A percentile compares a stretch with the other conserved stretches of the same genome.
Evolutionary conservation across 2,797 vertebrate genomes (phyloP).

Genomic region (Melanotaenia maccullochi): DNA sequence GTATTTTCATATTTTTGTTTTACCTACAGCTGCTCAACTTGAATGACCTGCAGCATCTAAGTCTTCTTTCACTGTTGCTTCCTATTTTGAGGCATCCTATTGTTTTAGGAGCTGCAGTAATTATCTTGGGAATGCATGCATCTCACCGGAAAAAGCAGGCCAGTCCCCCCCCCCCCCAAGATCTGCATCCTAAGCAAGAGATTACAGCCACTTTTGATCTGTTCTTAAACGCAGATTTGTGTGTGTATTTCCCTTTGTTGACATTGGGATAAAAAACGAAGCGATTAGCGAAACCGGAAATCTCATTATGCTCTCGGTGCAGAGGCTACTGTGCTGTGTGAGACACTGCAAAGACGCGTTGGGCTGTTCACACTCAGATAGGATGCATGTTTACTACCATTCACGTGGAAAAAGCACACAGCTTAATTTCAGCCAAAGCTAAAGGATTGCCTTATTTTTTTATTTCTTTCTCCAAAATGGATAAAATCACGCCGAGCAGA

Average conservation of each 20-base stretch:
- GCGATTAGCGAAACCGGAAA: constrained; percentile 68
- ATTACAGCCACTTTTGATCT: constrained; percentile 72
- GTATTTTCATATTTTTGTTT: constrained; percentile 13
- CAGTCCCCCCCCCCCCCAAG: constrained; percentile 23
- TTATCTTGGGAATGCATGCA: constrained; percentile 62
- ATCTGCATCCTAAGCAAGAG: constrained; percentile 63
- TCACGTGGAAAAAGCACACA: constrained; percentile 25
- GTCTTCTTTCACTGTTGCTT: constrained; percentile 20
- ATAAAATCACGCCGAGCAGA: constrained; percentile 37
- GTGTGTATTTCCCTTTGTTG: constrained; percentile 48
- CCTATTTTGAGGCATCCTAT: constrained; percentile 49
- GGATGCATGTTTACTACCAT: constrained; percentile 17
- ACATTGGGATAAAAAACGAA: constrained; percentile 51
- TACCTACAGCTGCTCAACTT: constrained; percentile 41
- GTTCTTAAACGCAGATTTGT: constrained; percentile 70
- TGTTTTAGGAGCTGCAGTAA: constrained; percentile 61
- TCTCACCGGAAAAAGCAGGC: constrained; percentile 37
- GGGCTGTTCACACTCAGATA: constrained; percentile 28
- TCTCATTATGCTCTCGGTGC: constrained; percentile 62
- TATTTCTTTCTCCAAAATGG: constrained; percentile 36
- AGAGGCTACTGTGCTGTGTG: constrained; percentile 40
- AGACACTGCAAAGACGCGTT: constrained; percentile 21
- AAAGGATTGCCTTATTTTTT: constrained; percentile 30
- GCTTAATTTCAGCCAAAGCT: constrained; percentile 50
- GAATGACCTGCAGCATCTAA: constrained; percentile 46